Conservation (phyloP, 2,888 invertebrate genomes). For the Allygus modestus region DNA sequence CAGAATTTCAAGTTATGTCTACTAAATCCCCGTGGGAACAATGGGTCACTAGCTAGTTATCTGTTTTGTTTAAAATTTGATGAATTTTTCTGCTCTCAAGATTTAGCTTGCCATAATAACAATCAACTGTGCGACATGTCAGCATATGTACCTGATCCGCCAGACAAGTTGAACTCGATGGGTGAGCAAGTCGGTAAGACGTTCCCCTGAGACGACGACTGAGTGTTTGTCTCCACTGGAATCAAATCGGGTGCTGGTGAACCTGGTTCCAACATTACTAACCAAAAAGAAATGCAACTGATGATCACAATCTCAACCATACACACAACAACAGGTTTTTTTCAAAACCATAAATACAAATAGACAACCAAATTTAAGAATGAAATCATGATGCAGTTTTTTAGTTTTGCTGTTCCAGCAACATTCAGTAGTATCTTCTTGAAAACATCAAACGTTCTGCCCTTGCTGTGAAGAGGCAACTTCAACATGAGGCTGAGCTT, state of each 20-base stretch:
- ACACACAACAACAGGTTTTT: neutral
- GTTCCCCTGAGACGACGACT: neutral
- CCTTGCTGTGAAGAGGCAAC: no score
- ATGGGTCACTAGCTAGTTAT: neutral
- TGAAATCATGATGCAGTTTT: no score
- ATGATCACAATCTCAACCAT: neutral
- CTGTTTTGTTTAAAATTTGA: neutral
- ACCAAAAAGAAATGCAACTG: neutral
- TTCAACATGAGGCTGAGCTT: no score
- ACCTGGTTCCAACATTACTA: constrained; percentile 32
- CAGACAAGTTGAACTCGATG: constrained; percentile 7
- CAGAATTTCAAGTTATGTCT: no score
- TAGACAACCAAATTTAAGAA: no score
- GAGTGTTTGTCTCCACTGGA: constrained; percentile 26
- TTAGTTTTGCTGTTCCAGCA: no score
- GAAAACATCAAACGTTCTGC: no score
- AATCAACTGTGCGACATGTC: neutral
- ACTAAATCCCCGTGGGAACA: no score
- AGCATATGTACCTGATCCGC: neutral
- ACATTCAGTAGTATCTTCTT: no score
- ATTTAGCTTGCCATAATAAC: neutral
- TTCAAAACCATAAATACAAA: neutral
- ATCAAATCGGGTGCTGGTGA: constrained; percentile 37
- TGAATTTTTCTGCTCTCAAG: neutral
- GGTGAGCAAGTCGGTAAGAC: constrained; percentile 7